These are phyloP conservation scores for Salvelinus fontinalis DNA, from an alignment of 2,113 vertebrate genomes.

Conservation along the genomic window DNA sequence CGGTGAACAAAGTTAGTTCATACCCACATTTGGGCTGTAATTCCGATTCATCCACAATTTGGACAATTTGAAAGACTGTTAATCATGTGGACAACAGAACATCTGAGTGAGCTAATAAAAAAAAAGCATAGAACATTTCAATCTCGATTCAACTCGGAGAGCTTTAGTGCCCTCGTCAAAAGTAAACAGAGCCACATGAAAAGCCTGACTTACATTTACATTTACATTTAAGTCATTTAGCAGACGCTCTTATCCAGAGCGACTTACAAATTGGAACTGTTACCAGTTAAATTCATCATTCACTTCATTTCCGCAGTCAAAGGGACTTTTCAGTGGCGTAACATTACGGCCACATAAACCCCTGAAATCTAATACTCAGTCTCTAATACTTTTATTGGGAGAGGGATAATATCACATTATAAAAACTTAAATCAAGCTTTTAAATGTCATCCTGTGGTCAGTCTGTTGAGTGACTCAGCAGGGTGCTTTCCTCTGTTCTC, in stretches of 20 bases:
- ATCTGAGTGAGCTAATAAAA: constrained; percentile 56
- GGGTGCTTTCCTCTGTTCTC: constrained; percentile 71
- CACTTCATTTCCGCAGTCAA: constrained; percentile 77
- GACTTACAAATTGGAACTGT: no score
- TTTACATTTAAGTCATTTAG: no score
- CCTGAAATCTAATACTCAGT: constrained; percentile 36
- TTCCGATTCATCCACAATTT: constrained; percentile 72
- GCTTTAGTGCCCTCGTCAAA: constrained; percentile 76
- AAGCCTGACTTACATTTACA: constrained; percentile 63
- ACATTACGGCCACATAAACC: constrained; percentile 62
- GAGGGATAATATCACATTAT: constrained; percentile 67
- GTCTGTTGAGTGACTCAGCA: constrained; percentile 75
- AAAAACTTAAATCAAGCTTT: constrained; percentile 82
- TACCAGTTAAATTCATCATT: constrained; percentile 69
- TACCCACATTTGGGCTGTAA: constrained; percentile 61
- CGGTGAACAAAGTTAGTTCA: constrained; percentile 68
- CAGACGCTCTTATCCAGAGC: no score
- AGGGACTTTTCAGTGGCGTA: constrained; percentile 48
- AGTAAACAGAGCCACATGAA: constrained; percentile 73
- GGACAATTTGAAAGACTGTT: constrained; percentile 73
- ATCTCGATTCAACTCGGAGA: constrained; percentile 68
- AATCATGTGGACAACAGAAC: constrained; percentile 64
- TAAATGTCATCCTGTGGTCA: constrained; percentile 70
- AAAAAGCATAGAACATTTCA: constrained; percentile 60
- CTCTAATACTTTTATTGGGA: constrained; percentile 51